Base-by-base conservation (phyloP, 2,797 vertebrate genomes). In the Acanthurus tractus region DNA sequence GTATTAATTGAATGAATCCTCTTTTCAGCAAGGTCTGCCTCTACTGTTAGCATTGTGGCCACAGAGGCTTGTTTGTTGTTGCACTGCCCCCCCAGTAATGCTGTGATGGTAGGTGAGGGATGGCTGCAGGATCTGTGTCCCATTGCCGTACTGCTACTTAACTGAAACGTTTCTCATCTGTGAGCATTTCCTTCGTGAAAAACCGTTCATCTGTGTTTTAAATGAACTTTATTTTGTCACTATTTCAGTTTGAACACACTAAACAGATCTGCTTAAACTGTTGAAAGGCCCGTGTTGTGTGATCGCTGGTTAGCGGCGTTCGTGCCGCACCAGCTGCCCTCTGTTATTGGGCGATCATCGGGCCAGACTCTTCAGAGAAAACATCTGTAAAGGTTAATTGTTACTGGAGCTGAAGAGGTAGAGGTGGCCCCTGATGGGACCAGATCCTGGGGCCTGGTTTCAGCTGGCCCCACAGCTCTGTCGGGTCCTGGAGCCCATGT, bases 371-470 rank as follows among this genome's bases (percentile, higher is more conserved):
- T n/a, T 62, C 20, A 14, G 15, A 44, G 34, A 53, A 42, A 42
- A 38, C 52, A n/a, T 67, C 25, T 17, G 23, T 4, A 61, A 8
- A 14, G 40, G 36, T 62, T 63, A 11, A 20, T 50, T 22, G 13
- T 29, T 74, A 56, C 49, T 48, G 45, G 62, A 46, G 42, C 45
- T 6, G 44, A 67, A 23, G 50, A 23, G 38, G 61, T 36, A 48
- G 8, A 56, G 5, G 40, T 42, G 11, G 22, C 18, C 59, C 18
- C 59, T 38, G 14, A 11, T 8, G 5, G 66, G 66, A 65, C 72
- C 76, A 74, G 23, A 40, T 38, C 9, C 9, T 18, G 36, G 46
- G 54, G 34, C 25, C 50, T 50, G 62, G 22, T 68, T 70, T 11
- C 20, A 42, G 34, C 40, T 25, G 6, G 29, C 15, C 29, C 20